Evolutionary conservation across 23 tunicate genomes (phyloP).

Genomic region (Corella eumyota): DNA sequence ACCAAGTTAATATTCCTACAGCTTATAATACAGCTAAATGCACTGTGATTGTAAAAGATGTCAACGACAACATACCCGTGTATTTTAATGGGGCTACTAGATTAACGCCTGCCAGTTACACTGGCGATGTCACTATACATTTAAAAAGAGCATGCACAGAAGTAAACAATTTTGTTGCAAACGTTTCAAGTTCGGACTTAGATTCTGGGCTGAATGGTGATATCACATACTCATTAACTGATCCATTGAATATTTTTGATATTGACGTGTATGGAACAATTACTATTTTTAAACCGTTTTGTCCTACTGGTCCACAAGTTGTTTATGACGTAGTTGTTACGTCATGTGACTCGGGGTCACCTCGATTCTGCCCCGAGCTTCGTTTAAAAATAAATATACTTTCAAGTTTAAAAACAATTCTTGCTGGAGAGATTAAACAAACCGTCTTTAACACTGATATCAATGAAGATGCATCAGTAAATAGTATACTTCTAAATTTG

Average conservation of each 20-base stretch:
- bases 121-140: background rate
- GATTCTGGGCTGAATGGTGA: constrained; percentile 51
- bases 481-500: constrained; percentile 11
- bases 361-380: constrained; percentile 15
- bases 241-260: constrained; percentile 19
- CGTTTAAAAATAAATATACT: constrained; percentile 7
- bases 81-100: background rate
- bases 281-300: constrained; percentile 1
- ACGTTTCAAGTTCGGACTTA: constrained; percentile 30
- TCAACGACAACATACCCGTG: constrained; percentile 60
- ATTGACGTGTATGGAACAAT: constrained; percentile 20
- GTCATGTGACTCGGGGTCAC: constrained; percentile 53
- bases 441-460: constrained; percentile 1
- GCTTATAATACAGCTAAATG: constrained; percentile 2
- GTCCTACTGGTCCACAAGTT: background rate
- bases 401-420: background rate
- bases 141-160: background rate
- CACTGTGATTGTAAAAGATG: constrained; percentile 21
- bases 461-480: constrained; percentile 12
- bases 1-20: background rate
- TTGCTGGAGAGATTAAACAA: background rate
- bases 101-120: too few relatives aligned
- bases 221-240: constrained; percentile 22
- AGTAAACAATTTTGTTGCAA: constrained; percentile 17
- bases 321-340: constrained; percentile 14